Evolutionary conservation across 2,113 vertebrate species (phyloP), one percentile per base, ranked within the genome.

Genomic region (Bungarus multicinctus): DNA sequence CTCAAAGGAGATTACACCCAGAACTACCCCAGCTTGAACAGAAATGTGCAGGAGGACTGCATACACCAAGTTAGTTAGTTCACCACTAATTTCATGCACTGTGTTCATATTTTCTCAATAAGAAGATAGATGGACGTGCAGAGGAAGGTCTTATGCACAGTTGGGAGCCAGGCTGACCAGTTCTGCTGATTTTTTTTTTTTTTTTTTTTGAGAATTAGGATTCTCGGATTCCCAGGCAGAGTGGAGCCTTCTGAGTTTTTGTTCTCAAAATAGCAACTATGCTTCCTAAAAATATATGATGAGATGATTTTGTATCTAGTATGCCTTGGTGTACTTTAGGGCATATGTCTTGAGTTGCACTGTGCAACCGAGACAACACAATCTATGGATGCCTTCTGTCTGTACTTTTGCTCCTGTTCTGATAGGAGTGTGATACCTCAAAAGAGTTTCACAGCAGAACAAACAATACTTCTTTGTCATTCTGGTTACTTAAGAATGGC

Each of bases 381-480:
- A 91, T 93, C 94, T 90, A 47, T 93, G 91, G 50, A 93, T 94
- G 95, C 90, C n/a, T 0, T 74, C 23, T 94, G 58, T 89, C 6
- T 92, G 54, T 93, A 89, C 54, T 30, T 89, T 69, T 87, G 55
- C 92, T 91, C 91, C 91, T 93, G 86, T 27, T 60, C 92, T 93
- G 92, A 92, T 90, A 89, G 54, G 93, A 89, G 87, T 87, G 12
- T 91, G 95, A 94, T 93, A 91, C 93, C 54, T 90, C 85, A 27
- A 45, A 92, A 89, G 94, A 94, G 94, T 95, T 96, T 95, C 85
- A 90, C 88, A 94, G 94, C n/a, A 92, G 57, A 96, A 54, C 34
- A 94, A 97, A 96, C 94, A 96, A 95, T 96, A 93, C 43, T 11
- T 90, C 91, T 95, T 94, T 94, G 54, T 8, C 94, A 94, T 81